Percentiles rank a stretch among this genome's conserved stretches.
Evolutionary conservation across 1,140 invertebrate genomes (phyloP).

Genomic region (Stratiolaelaps scimitus): DNA sequence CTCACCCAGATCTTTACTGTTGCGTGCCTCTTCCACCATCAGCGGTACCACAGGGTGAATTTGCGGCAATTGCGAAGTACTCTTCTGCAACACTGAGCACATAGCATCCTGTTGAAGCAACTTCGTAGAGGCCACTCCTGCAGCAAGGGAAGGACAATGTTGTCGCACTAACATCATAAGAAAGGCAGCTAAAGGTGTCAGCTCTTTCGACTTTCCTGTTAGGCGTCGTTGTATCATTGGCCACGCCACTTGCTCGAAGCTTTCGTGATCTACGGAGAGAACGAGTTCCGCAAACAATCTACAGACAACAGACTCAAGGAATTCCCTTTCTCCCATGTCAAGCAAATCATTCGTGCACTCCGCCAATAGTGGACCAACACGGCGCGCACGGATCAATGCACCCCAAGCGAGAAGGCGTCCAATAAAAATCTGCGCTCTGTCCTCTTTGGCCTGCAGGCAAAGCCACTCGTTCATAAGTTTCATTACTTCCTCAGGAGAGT

Average conservation of each 20-base stretch:
- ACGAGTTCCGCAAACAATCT: background rate
- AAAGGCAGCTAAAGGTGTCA: background rate
- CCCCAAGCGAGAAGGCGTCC: constrained; percentile 20
- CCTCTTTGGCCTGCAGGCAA: background rate
- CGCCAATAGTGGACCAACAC: background rate
- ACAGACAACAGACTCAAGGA: constrained; percentile 10
- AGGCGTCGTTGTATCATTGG: constrained; percentile 4
- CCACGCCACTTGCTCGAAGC: background rate
- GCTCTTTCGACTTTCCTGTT: background rate
- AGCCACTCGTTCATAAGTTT: constrained; percentile 14
- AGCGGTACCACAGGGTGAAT: background rate
- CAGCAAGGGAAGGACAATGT: background rate
- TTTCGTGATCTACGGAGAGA: background rate
- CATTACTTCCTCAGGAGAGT: background rate
- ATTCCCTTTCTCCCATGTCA: background rate
- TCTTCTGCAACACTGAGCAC: background rate
- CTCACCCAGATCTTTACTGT: background rate
- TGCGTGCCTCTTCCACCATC: background rate
- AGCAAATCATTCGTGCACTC: constrained; percentile 1
- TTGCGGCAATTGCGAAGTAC: constrained; percentile 13
- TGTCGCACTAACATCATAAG: background rate
- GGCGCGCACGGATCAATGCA: background rate
- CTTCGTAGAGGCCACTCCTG: background rate
- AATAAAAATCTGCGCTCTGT: constrained; percentile 14
- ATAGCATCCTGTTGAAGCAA: background rate